phyloP scores from a whole-genome alignment of 2,888 invertebrate genomes.

The Idaea straminata region DNA sequence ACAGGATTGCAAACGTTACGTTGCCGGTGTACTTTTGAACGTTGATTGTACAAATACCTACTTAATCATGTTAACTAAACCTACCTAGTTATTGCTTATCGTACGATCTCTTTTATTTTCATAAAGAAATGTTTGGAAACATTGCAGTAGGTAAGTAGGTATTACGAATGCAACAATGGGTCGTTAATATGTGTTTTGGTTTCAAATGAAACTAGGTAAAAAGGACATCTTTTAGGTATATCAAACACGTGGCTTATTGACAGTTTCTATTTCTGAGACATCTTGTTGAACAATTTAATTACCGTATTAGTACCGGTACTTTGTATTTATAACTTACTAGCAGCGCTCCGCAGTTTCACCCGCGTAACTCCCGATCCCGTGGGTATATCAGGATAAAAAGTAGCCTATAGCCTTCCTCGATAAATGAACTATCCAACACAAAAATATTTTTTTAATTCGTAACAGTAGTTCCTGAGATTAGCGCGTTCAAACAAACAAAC shows the following conservation, averaged over 20 bases:
- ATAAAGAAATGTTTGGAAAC: conserved; percentile 38
- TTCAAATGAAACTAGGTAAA: conserved; percentile 60
- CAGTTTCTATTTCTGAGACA: not conserved
- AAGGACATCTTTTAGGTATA: conserved; percentile 52
- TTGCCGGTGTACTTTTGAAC: too few relatives aligned
- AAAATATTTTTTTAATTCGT: too few relatives aligned
- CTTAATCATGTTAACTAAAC: not conserved
- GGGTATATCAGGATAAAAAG: too few relatives aligned
- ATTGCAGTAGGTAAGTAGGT: conserved; percentile 20
- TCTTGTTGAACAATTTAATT: not conserved
- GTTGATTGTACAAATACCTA: not conserved
- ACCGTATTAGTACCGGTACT: not conserved
- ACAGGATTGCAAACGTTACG: too few relatives aligned
- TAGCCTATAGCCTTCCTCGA: too few relatives aligned
- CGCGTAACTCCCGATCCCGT: too few relatives aligned
- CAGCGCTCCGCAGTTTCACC: too few relatives aligned
- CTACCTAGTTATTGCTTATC: conserved; percentile 40
- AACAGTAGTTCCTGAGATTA: too few relatives aligned
- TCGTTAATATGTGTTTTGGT: conserved; percentile 66
- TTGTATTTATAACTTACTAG: too few relatives aligned
- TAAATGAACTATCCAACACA: too few relatives aligned
- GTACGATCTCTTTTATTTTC: conserved; percentile 42
- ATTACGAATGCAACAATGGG: conserved; percentile 58
- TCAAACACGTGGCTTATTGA: conserved; percentile 48
- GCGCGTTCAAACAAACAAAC: too few relatives aligned